Base-by-base conservation (phyloP, 2,113 vertebrate species). In the Antechinus stuartii region DNA sequence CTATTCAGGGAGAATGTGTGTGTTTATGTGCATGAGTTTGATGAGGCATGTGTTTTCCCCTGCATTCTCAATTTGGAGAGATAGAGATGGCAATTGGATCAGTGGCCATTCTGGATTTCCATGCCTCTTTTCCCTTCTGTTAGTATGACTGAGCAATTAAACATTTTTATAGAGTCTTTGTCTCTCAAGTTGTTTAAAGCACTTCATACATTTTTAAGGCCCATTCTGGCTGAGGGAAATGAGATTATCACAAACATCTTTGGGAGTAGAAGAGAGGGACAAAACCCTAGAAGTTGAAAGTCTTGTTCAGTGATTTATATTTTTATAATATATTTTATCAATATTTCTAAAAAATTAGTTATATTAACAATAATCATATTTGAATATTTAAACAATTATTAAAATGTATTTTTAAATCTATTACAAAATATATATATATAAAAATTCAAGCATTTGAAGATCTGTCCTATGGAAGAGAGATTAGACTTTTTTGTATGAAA, bases 191-290 rank as follows among this genome's bases (percentile, higher is more conserved):
- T 61, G 42, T 27, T 68, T 35, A 68, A 68, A 68, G 61, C 27
- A 35, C 61, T 68, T 68, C 12, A 30, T 54, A 91, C 90, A 46
- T 61, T 55, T 11, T 24, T 22, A 57, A 24, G 55, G 57, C 35
- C 2, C 30, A 49, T 27, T 54, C 57, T 84, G 68, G n/a, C 6
- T 7, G 68, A 84, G 84, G 11, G 47, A 19, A 50, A 68, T 68
- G 61, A 56, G 10, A 1, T 1, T 6, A 42, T 35, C 24, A 93
- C 25, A 52, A 52, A 25, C n/a, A 22, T 47, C 54, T 50, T 84
- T 1, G 0, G 4, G 3, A 14, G 54, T 10, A 23, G 5, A 30
- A 26, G 30, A 2, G 1, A 42, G n/a, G n/a, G 30, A 46, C 42
- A 24, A 91, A 54, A 57, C 10, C 61, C 76, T 1, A 4, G 47